Base-by-base conservation (phyloP, 2,888 invertebrate species). In the Drosophila pseudotalamancana region DNA sequence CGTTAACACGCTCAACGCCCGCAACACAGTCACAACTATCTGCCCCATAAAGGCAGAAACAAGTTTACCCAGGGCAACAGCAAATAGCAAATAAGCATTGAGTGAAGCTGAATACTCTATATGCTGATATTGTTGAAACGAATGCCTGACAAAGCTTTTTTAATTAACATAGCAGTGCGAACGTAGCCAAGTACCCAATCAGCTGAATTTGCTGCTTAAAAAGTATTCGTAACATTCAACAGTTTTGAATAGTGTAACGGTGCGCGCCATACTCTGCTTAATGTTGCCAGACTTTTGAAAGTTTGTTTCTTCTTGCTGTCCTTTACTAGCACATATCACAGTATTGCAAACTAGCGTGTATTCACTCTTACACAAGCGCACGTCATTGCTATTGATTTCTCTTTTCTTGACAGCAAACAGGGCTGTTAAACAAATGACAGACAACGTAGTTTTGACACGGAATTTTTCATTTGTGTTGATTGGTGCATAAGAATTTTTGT, bases 401-500 rank as follows among this genome's bases (percentile, higher is more conserved):
- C 72, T 75, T 67, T 48, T 29, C 12, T n/a, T n/a, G 46, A 25
- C 5, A 39, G 25, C 8, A 57, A 18, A 32, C 77, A 81, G 78
- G 74, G 78, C 11, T 66, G 77, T 70, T 81, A 6, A 14, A 55
- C 67, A 45, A 49, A 59, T 54, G 48, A 51, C 49, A 80, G 66
- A 70, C 80, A 57, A 65, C 77, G 77, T 56, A 83, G 73, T 77
- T 73, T 63, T 45, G 57, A 60, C 56, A 62, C 69, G 75, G 69
- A 83, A 76, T 73, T 81, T 81, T 77, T 76, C 73, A 62, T 50
- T 65, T 61, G 45, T 34, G 31, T 64, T 68, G 11, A 60, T 62
- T 77, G 64, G 67, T 83, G 72, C 63, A 74, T 39, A 65, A 83
- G 84, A 86, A 86, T 86, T 81, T 70, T 65, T 14, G 40, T 45